Evolutionary conservation across 2,888 invertebrate species (phyloP).

Genomic region (Daptonema setosum): DNA sequence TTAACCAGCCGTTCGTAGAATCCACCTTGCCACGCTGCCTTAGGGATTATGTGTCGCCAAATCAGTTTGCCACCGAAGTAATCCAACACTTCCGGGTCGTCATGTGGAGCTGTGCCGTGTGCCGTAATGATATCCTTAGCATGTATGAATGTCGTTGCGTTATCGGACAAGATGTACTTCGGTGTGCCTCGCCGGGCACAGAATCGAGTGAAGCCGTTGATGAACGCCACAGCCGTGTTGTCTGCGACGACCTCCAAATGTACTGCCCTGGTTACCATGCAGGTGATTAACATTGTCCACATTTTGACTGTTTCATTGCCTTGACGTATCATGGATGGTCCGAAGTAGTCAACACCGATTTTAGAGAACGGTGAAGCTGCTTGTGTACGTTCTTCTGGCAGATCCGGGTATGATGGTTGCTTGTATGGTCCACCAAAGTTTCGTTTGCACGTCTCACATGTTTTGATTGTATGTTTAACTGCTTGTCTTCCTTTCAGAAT

Average conservation of each 20-base stretch:
- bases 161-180: too few relatives aligned
- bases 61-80: too few relatives aligned
- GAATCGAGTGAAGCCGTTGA: not conserved
- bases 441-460: conserved; percentile 21
- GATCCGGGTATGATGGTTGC: conserved; percentile 21
- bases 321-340: conserved; percentile 19
- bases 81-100: too few relatives aligned
- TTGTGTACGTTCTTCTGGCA: conserved; percentile 21
- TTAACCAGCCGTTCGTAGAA: too few relatives aligned
- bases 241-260: not conserved
- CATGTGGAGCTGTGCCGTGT: too few relatives aligned
- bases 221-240: not conserved
- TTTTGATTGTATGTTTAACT: conserved; percentile 12
- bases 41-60: too few relatives aligned
- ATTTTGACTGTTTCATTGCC: not conserved
- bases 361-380: conserved; percentile 18
- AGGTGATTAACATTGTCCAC: not conserved
- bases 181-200: not conserved
- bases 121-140: too few relatives aligned
- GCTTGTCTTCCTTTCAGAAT: conserved; percentile 15
- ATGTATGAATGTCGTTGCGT: too few relatives aligned
- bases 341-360: conserved; percentile 24
- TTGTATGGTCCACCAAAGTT: conserved; percentile 10
- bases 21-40: too few relatives aligned
- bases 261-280: not conserved